Evolutionary conservation across 2,888 invertebrate species (phyloP), one percentile per base, ranked within the genome.

Genomic region (Ceramica pisi): DNA sequence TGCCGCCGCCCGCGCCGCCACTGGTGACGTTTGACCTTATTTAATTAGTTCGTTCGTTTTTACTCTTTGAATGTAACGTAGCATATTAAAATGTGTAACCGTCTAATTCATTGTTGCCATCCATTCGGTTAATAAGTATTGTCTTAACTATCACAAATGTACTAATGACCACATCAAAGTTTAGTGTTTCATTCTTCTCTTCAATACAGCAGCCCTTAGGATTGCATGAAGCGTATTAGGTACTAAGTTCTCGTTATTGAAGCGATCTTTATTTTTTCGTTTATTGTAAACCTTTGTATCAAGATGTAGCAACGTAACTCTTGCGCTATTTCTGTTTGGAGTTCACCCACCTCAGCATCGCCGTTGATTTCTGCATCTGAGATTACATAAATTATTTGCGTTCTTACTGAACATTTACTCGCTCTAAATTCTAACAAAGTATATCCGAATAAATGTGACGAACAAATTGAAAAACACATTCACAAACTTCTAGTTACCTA

Each of bases 31-130:
- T 95, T 96, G 95, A 95, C 96, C 95, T 95, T 96, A 96, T 96
- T 96, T 95, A 96, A 95, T 96, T 96, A 95, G 93, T 95, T 94
- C 93, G 94, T 92, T 94, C 94, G 92, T 95, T 95, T 94, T 95
- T 94, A 95, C 94, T 95, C 94, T 94, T 94, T 91, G 90, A 93
- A 94, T 93, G 93, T 93, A 93, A 93, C 92, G 87, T 89, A 89
- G 88, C 92, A 91, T 94, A 95, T 95, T 94, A 94, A 94, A 94
- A 94, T 93, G 93, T 92, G 89, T 94, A 91, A 86, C 90, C 90
- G 89, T 90, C 91, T 94, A 93, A 94, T 93, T 94, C 89, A 92
- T 91, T 93, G 94, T 94, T 93, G 89, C 92, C 92, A 93, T 91
- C 92, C 89, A 92, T 89, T 89, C 86, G 75, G 90, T 93, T 91